Evolutionary conservation across 2,888 invertebrate genomes (phyloP).

Genomic region (Sinodicranocentrus sp.): DNA sequence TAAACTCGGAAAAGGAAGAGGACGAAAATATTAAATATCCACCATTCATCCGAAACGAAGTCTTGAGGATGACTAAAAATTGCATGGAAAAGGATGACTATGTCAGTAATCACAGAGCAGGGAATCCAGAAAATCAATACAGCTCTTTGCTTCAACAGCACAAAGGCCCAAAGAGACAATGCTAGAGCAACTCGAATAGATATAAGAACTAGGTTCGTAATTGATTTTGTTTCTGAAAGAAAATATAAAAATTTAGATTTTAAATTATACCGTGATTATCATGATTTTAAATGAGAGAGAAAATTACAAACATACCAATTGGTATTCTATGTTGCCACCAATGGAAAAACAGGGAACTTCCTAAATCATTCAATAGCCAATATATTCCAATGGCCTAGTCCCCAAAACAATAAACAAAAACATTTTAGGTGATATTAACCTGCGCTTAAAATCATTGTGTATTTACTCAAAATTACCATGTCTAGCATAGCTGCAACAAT

Average conservation of each 20-base stretch:
- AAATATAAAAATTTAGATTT: background rate
- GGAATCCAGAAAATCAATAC: slow-evolving; percentile 66
- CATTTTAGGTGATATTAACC: background rate
- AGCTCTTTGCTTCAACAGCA: slow-evolving; percentile 57
- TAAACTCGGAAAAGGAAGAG: slow-evolving; percentile 65
- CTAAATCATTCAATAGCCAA: slow-evolving; percentile 63
- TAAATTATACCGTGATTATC: no score
- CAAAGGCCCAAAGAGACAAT: slow-evolving; percentile 62
- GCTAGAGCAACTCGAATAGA: slow-evolving; percentile 37
- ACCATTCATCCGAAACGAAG: slow-evolving; percentile 65
- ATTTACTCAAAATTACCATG: background rate
- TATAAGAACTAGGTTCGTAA: slow-evolving; percentile 47
- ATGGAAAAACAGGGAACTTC: slow-evolving; percentile 58
- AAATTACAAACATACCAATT: slow-evolving; percentile 37
- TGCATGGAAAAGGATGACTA: slow-evolving; percentile 45
- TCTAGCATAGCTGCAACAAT: background rate
- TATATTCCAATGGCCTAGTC: slow-evolving; percentile 54
- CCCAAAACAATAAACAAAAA: background rate
- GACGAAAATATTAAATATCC: slow-evolving; percentile 60
- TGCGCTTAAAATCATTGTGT: no score
- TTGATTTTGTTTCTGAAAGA: slow-evolving; percentile 42
- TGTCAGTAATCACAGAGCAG: slow-evolving; percentile 62
- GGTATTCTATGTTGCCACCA: slow-evolving; percentile 36
- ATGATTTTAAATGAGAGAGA: no score
- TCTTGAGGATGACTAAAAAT: slow-evolving; percentile 51